A percentile compares a stretch with the other conserved stretches of the same genome.
These are phyloP conservation scores for Chaenocephalus aceratus DNA, from an alignment of 2,113 vertebrate species.

Conservation along the genomic window DNA sequence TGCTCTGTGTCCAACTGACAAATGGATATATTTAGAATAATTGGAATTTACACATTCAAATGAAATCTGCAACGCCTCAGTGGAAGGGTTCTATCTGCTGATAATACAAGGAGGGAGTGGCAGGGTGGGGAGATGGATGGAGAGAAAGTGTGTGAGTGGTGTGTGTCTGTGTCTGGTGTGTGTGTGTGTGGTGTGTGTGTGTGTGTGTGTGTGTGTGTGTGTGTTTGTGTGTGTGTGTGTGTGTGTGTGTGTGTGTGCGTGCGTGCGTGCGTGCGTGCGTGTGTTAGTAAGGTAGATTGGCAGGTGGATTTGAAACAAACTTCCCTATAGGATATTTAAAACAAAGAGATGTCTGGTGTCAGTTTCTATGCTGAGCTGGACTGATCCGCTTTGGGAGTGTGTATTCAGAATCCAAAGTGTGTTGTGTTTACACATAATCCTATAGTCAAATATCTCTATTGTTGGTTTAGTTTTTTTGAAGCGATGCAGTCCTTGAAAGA, in stretches of 20 bases:
- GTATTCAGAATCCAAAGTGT: conserved; percentile 17
- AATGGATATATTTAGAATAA: conserved; percentile 49
- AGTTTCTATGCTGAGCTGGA: conserved; percentile 47
- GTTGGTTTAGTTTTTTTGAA: neutral
- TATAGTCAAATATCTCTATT: neutral
- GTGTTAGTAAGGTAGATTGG: conserved; percentile 2
- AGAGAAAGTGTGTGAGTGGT: too few species aligned
- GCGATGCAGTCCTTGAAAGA: neutral
- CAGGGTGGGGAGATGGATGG: neutral
- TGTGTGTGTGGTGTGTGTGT: neutral
- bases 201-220: neutral
- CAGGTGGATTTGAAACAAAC: conserved; percentile 47
- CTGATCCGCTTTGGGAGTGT: conserved; percentile 10
- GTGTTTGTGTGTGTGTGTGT: neutral
- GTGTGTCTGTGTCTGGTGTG: too few species aligned
- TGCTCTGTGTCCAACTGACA: conserved; percentile 17
- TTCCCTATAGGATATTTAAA: conserved; percentile 55
- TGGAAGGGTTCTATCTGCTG: conserved; percentile 51
- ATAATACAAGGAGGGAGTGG: too few species aligned
- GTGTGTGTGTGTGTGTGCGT: neutral
- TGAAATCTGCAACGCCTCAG: conserved; percentile 48
- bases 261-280: neutral
- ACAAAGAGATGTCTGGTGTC: conserved; percentile 56
- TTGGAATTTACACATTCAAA: conserved; percentile 68
- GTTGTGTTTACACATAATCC: neutral